Base-by-base conservation (phyloP, 2,113 vertebrate species). In the Mesocricetus auratus region DNA sequence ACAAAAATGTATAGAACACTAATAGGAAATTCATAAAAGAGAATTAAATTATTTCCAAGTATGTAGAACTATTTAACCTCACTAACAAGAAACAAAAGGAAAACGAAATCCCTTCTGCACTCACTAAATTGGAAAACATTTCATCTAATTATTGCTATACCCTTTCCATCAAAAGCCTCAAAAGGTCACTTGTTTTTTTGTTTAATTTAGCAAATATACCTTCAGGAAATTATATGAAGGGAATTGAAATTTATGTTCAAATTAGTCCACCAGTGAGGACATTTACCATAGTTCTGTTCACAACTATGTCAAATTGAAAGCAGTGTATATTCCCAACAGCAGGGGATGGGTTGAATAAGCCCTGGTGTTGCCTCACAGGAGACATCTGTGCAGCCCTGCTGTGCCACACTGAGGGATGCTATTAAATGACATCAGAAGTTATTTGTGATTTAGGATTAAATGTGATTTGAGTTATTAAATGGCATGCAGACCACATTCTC, bases 201-300 rank as follows among this genome's bases (percentile, higher is more conserved):
- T 66, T 82, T 82, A 26, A 71, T 87, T 96, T 60, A 96, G 69
- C 17, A 96, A 96, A 88, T 88, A 42, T 8, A 77, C 64, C 42
- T 94, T 83, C 16, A 86, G 39, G 39, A 88, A 93, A 66, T 94
- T 82, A 82, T 33, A 86, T 19, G 66, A 83, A 91, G 77, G 19
- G 81, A 95, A 89, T 73, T 42, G 81, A 82, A 96, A 92, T 90
- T 77, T 13, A 82, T n/a, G 29, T 82, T 79, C 29, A 75, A 87
- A 90, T 13, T 75, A 96, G 86, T 83, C 68, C 50, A 94, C 86
- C 62, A 97, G 53, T 74, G 89, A 96, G 3, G 26, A 68, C 91
- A 73, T 74, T 96, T 33, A 77, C 79, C 45, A 71, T 7, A 68
- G 53, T 79, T 62, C 56, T 68, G 11, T 86, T 89, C 82, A 71